phyloP scores from a whole-genome alignment of 2,797 vertebrate species.

The Rhynchonycteris naso region DNA sequence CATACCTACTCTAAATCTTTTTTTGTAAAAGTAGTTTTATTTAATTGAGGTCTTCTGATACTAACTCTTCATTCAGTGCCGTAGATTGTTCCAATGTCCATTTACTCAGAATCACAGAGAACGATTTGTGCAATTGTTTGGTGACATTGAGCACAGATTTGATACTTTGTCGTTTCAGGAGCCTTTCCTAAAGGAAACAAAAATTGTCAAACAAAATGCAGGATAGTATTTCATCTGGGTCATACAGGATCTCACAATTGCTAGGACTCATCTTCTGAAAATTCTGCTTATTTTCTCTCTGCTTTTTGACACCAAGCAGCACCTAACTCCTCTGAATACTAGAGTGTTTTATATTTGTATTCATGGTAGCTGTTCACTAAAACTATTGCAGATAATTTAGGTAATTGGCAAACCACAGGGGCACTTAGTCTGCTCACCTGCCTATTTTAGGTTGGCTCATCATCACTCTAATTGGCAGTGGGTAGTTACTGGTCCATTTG shows the following conservation, averaged over 20 bases:
- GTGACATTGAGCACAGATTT: background rate
- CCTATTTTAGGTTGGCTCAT: slow-evolving; percentile 86
- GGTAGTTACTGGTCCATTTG: slow-evolving; percentile 85
- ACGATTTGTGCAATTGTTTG: slow-evolving; percentile 24
- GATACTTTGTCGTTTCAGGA: background rate
- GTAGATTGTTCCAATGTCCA: background rate
- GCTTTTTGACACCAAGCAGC: slow-evolving; percentile 77
- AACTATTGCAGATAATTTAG: slow-evolving; percentile 87
- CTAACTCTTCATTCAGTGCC: background rate
- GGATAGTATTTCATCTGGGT: slow-evolving; percentile 16
- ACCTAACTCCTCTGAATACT: slow-evolving; percentile 78
- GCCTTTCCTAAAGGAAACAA: slow-evolving; percentile 30
- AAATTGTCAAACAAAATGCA: slow-evolving; percentile 32
- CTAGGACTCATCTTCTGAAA: slow-evolving; percentile 50
- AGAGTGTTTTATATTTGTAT: slow-evolving; percentile 86
- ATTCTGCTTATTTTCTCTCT: slow-evolving; percentile 75
- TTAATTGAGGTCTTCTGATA: background rate
- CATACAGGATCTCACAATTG: slow-evolving; percentile 39
- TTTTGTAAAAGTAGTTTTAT: background rate
- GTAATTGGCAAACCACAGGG: slow-evolving; percentile 88
- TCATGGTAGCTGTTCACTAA: slow-evolving; percentile 83
- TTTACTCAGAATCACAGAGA: slow-evolving; percentile 36
- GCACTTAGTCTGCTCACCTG: slow-evolving; percentile 85
- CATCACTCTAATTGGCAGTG: slow-evolving; percentile 87
- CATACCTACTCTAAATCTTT: background rate